Base-by-base conservation (phyloP, 2,888 invertebrate genomes). In the Ypsolopha sequella region DNA sequence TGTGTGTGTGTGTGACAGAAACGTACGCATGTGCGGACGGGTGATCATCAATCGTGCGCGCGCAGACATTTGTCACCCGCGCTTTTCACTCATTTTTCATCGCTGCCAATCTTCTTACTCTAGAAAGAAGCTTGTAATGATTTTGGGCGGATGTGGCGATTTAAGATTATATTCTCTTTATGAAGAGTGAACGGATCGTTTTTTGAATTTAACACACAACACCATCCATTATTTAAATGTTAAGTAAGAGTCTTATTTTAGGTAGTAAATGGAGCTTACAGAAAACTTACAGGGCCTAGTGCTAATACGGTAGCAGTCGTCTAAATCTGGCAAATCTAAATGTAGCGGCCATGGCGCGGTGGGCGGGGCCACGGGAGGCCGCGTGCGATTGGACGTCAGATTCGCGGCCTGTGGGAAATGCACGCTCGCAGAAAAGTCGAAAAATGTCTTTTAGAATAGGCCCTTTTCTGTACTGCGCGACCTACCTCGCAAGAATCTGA, bases 281-380 rank as follows among this genome's bases (percentile, higher is more conserved):
- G 24, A 24, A 24, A 24, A 24, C 24, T 24, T 24, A 24, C 24
- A 24, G 24, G 24, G 24, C 4, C 24, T 24, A 24, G 24, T 24
- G 24, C 24, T 24, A 3, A 24, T 24, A 24, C 24, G 24, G 24
- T 24, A 24, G 24, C 24, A 24, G 45, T 62, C 67, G 67, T 75
- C 77, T 80, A 80, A 82, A 79, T 82, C 80, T 81, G 84, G 79
- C 74, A 68, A 77, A 69, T 60, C 66, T 64, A 73, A 67, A 70
- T 72, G 68, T 61, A 70, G 78, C 82, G 73, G 82, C 80, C 84
- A 85, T 84, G 72, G 66, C 80, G 73, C 65, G 74, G 66, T 73
- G 64, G 84, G 81, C 79, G 84, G 75, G 68, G 80, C 74, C 60
- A 57, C 55, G 60, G 61, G 64, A 66, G 51, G 48, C 61, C 61